Conservation (phyloP, 2,797 vertebrate genomes). For the Chaetophractus vellerosus region DNA sequence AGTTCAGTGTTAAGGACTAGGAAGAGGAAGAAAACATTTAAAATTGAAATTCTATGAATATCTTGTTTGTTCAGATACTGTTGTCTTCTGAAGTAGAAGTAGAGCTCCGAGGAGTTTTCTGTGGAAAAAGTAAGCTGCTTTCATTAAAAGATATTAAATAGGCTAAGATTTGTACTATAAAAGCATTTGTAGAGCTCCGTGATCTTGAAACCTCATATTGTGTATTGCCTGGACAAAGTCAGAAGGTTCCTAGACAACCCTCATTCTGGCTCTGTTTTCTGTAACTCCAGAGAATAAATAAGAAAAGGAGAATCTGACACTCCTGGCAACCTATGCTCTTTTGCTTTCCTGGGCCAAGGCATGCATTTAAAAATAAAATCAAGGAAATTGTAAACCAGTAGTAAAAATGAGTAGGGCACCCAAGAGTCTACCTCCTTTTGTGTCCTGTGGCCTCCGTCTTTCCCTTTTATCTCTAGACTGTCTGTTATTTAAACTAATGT, state of each 20-base stretch:
- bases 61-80: slow-evolving; percentile 3
- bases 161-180: slow-evolving; percentile 40
- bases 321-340: slow-evolving; percentile 3
- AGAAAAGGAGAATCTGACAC: slow-evolving; percentile 63
- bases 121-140: background rate
- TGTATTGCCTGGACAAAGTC: slow-evolving; percentile 39
- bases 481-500: slow-evolving; percentile 15
- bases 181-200: background rate
- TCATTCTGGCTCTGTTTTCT: slow-evolving; percentile 59
- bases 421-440: slow-evolving; percentile 32
- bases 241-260: slow-evolving; percentile 58
- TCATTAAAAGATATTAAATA: slow-evolving; percentile 40
- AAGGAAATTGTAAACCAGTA: slow-evolving; percentile 73
- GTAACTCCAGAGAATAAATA: slow-evolving; percentile 65
- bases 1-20: background rate
- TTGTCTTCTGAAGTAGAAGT: slow-evolving; percentile 47
- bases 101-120: slow-evolving; percentile 46
- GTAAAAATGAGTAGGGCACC: slow-evolving; percentile 65
- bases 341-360: slow-evolving; percentile 70
- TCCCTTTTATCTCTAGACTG: slow-evolving; percentile 52
- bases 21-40: slow-evolving; percentile 57
- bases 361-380: slow-evolving; percentile 77
- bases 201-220: slow-evolving; percentile 51
- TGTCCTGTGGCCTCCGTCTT: background rate
- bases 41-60: slow-evolving; percentile 26